Percentiles rank a stretch among this genome's conserved stretches.
Evolutionary conservation across 2,797 vertebrate species (phyloP).

Genomic region (Myotis findleyi): DNA sequence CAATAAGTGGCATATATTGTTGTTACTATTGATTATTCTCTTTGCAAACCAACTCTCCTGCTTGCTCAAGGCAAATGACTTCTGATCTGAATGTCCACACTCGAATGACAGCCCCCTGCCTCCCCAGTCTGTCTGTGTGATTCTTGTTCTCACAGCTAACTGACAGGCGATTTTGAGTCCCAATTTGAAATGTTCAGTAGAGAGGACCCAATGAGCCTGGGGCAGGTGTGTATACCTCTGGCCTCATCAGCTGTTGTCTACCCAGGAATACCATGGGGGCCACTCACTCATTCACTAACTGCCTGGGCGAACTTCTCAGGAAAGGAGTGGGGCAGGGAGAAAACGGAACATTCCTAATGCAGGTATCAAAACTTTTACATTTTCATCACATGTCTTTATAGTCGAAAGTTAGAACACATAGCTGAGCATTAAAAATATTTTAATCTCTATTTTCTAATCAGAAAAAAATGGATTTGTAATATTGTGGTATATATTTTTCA

Average conservation of each 20-base stretch:
- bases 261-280: too few species aligned
- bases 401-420: neutral
- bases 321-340: neutral
- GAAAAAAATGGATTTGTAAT: neutral
- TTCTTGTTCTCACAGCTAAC: neutral
- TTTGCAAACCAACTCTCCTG: neutral
- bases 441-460: neutral
- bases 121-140: neutral
- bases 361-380: neutral
- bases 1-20: neutral
- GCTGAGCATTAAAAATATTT: neutral
- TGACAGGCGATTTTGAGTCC: neutral
- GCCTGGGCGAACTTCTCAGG: neutral
- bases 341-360: neutral
- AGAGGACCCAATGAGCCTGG: neutral
- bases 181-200: neutral
- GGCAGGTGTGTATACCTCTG: neutral
- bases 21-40: neutral
- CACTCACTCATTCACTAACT: neutral
- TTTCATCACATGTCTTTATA: neutral
- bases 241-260: neutral
- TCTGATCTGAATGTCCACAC: neutral
- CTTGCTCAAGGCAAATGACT: neutral
- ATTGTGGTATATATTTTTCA: constrained; percentile 21
- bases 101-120: neutral